phyloP scores from a whole-genome alignment of 1,140 invertebrate genomes.

The Berghia stephanieae region DNA sequence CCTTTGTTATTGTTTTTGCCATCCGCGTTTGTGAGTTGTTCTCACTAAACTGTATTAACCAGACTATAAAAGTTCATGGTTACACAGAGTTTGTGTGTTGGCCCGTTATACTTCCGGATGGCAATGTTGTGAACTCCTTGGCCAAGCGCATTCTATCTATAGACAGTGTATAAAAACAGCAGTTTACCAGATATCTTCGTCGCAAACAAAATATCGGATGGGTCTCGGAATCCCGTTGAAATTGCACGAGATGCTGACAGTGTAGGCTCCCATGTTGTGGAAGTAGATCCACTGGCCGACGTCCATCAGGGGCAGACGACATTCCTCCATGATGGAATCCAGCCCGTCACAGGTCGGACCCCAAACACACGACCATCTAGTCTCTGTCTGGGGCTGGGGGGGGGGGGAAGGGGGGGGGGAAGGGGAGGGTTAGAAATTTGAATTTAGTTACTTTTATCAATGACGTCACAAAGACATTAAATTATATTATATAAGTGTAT shows the following conservation, averaged over 20 bases:
- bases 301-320: conserved; percentile 78
- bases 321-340: conserved; percentile 80
- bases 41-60: too few species aligned
- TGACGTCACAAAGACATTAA: too few species aligned
- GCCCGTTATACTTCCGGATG: too few species aligned
- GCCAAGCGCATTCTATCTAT: too few species aligned
- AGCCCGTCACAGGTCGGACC: conserved; percentile 93
- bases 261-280: conserved; percentile 92
- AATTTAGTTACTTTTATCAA: too few species aligned
- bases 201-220: conserved; percentile 71
- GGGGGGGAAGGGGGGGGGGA: neutral
- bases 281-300: conserved; percentile 86
- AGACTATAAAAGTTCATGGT: too few species aligned
- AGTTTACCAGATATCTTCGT: conserved; percentile 22
- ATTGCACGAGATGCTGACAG: conserved; percentile 81
- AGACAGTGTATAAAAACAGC: too few species aligned
- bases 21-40: too few species aligned
- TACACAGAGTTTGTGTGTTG: too few species aligned
- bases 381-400: conserved; percentile 55
- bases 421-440: neutral
- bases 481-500: too few species aligned
- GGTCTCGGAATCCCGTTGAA: conserved; percentile 86
- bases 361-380: conserved; percentile 77
- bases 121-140: too few species aligned
- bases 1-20: too few species aligned